Evolutionary conservation across 2,888 invertebrate species (phyloP), one percentile per base, ranked within the genome.

Genomic region (Temnothorax ravouxi): DNA sequence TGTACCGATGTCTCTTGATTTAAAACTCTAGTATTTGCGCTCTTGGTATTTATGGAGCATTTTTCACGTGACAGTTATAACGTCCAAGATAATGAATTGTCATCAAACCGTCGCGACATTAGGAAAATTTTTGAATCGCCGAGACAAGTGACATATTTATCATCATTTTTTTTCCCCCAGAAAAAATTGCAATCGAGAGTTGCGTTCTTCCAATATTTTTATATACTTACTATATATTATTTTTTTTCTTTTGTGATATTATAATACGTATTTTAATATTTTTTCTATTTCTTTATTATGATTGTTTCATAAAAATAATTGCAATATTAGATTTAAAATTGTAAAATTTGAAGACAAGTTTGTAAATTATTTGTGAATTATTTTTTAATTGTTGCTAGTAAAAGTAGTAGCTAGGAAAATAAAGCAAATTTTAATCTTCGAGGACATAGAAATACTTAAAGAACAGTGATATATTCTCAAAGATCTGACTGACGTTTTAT

Each of bases 11-110:
- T 64, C 84, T 82, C 76, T 72, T 52, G 69, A 62, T 69, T 77
- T 56, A 82, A 83, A 80, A 47, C 34, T 38, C 56, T 61, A 13
- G 61, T 61, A 44, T 75, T 75, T 75, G 85, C 81, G 83, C 80
- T 74, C 79, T 52, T 72, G 15, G 38, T 84, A 79, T 87, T 88
- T 84, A 72, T 81, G 50, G 50, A 88, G 87, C 41, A 50, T 75
- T 84, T 72, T 77, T 50, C 79, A 25, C 15, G 44, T 52, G 80
- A 38, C 83, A 44, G 38, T 13, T 54, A 71, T 77, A 77, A 56
- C 67, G 8, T 34, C n/a, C 29, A 38, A 71, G 56, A 85, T 86
- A 87, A 87, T 83, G 52, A 75, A 62, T 62, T 25, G 67, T 18
- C 41, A 41, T 66, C 54, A 54, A 34, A 44, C 3, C 13, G 66